Evolutionary conservation across 2,888 invertebrate species (phyloP).

Genomic region (Cancer borealis): DNA sequence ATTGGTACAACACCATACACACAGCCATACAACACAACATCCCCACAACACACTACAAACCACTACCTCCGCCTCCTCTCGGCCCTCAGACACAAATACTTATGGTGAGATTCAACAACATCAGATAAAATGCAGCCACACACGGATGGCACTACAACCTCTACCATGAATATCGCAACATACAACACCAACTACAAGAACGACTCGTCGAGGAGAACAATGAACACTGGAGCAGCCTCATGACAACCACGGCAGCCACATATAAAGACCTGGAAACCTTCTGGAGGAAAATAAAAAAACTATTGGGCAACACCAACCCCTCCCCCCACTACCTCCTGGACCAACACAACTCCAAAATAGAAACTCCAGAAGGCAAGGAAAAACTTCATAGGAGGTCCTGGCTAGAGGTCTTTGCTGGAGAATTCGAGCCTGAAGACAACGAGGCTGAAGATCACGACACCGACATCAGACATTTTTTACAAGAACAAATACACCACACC

Average conservation of each 20-base stretch:
- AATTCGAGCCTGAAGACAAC: too few relatives aligned
- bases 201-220: neutral
- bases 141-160: too few relatives aligned
- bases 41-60: too few relatives aligned
- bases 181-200: too few relatives aligned
- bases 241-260: neutral
- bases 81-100: neutral
- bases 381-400: neutral
- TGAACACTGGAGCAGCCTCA: neutral
- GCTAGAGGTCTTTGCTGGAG: neutral
- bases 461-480: neutral
- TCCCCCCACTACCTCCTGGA: neutral
- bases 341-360: too few relatives aligned
- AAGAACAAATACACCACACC: too few relatives aligned
- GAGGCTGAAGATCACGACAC: neutral
- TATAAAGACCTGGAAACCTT: neutral
- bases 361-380: neutral
- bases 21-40: too few relatives aligned
- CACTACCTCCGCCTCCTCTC: neutral
- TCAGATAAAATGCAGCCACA: too few relatives aligned
- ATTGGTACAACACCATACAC: too few relatives aligned
- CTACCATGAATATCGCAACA: too few relatives aligned
- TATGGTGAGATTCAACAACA: neutral
- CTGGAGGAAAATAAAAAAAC: too few relatives aligned
- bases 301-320: too few relatives aligned